phyloP scores from a whole-genome alignment of 2,113 vertebrate genomes.

The Alligator sinensis region DNA sequence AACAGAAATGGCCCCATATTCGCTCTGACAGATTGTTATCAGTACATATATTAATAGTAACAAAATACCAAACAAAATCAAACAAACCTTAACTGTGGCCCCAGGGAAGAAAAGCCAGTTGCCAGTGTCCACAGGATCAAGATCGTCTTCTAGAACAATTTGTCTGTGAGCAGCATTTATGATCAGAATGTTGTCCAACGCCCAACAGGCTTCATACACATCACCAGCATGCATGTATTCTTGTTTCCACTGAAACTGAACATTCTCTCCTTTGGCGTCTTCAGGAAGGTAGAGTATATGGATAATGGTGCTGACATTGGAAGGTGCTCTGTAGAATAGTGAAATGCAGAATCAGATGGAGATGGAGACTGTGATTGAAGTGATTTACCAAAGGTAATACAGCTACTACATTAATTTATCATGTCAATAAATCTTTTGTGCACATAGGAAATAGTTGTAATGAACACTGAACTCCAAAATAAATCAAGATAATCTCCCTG shows the following conservation, averaged over 20 bases:
- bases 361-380: not conserved
- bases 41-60: not conserved
- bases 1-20: not conserved
- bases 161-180: conserved; percentile 91
- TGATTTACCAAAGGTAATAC: not conserved
- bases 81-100: conserved; percentile 93
- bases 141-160: conserved; percentile 90
- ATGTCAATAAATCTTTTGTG: not conserved
- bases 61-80: conserved; percentile 17
- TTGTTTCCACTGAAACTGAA: conserved; percentile 94
- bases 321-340: conserved; percentile 86
- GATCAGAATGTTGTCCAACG: conserved; percentile 93
- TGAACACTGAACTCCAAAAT: not conserved
- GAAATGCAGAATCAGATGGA: not conserved
- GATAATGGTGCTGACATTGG: conserved; percentile 92
- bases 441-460: not conserved
- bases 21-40: not conserved
- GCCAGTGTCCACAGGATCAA: conserved; percentile 94
- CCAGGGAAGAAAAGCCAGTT: conserved; percentile 99
- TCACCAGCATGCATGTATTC: conserved; percentile 85
- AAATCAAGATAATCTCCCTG: not conserved
- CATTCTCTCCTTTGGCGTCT: conserved; percentile 83
- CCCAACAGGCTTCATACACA: conserved; percentile 97
- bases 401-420: not conserved
- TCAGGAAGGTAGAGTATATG: conserved; percentile 92